Evolutionary conservation across 2,113 vertebrate genomes (phyloP).

Genomic region (Rhipidura dahli): DNA sequence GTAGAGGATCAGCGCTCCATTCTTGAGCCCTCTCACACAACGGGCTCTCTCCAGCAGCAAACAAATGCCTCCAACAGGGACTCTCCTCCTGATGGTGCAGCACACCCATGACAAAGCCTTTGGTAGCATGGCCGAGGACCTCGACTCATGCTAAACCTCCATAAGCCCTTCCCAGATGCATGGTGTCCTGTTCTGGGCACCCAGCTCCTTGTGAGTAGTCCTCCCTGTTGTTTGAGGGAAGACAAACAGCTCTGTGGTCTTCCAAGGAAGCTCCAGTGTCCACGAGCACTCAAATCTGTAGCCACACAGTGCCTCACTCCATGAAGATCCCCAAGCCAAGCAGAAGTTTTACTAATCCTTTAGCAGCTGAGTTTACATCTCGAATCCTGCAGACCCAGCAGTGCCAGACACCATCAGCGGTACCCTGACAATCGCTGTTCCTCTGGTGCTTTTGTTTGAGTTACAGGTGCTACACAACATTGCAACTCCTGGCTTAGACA

Average conservation of each 20-base stretch:
- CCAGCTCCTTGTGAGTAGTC: neutral
- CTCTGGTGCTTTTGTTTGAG: neutral
- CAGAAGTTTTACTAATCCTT: neutral
- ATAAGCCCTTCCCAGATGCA: neutral
- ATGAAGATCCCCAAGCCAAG: neutral
- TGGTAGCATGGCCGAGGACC: accelerated
- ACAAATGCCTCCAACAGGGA: neutral
- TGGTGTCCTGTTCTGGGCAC: neutral
- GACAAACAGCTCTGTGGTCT: neutral
- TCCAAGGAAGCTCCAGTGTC: neutral
- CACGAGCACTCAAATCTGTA: neutral
- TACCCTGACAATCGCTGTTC: neutral
- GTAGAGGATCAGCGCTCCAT: neutral
- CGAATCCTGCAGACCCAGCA: neutral
- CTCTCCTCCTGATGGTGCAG: neutral
- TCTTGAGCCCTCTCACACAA: neutral
- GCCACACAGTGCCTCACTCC: neutral
- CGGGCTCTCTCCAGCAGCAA: neutral
- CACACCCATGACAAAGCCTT: neutral
- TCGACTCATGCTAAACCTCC: neutral
- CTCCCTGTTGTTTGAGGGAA: neutral
- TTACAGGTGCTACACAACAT: neutral
- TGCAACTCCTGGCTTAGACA: neutral
- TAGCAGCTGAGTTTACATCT: neutral
- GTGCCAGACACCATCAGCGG: neutral